A percentile compares a stretch with the other conserved stretches of the same genome.
phyloP scores from a whole-genome alignment of 2,113 vertebrate genomes.

The Pluvianellus socialis region DNA sequence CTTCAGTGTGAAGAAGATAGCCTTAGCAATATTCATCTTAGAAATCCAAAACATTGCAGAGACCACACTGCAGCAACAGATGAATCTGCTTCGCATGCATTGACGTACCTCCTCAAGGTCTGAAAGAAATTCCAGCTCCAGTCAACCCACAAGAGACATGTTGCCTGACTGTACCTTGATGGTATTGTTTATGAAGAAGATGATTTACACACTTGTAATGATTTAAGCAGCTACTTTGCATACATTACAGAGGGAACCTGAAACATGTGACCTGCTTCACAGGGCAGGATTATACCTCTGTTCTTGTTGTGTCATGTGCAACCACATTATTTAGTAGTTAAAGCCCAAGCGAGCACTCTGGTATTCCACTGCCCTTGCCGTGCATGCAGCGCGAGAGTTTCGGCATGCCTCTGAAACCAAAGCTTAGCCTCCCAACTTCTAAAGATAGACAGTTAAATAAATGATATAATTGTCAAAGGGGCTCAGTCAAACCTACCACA shows the following conservation, averaged over 20 bases:
- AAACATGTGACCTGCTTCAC: slow-evolving; percentile 61
- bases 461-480: slow-evolving; percentile 52
- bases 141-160: slow-evolving; percentile 60
- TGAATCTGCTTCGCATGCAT: slow-evolving; percentile 13
- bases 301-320: slow-evolving; percentile 70
- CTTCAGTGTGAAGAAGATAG: slow-evolving; percentile 10
- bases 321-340: slow-evolving; percentile 62
- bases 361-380: slow-evolving; percentile 17
- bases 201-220: slow-evolving; percentile 63
- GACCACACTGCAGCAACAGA: slow-evolving; percentile 37
- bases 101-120: slow-evolving; percentile 43
- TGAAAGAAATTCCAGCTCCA: slow-evolving; percentile 52
- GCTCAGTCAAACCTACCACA: slow-evolving; percentile 50
- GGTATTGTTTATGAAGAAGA: slow-evolving; percentile 66
- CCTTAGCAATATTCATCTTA: slow-evolving; percentile 10
- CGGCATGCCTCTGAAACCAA: slow-evolving; percentile 50
- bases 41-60: slow-evolving; percentile 44
- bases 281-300: slow-evolving; percentile 64
- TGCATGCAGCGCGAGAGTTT: background rate
- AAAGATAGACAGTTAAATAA: slow-evolving; percentile 54
- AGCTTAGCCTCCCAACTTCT: slow-evolving; percentile 26
- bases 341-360: slow-evolving; percentile 28
- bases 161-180: slow-evolving; percentile 61
- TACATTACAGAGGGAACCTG: slow-evolving; percentile 61
- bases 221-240: slow-evolving; percentile 67